A percentile compares a stretch with the other conserved stretches of the same genome.
Conservation (phyloP, 2,888 invertebrate genomes). For the Spatulosminthurus flaviceps region DNA sequence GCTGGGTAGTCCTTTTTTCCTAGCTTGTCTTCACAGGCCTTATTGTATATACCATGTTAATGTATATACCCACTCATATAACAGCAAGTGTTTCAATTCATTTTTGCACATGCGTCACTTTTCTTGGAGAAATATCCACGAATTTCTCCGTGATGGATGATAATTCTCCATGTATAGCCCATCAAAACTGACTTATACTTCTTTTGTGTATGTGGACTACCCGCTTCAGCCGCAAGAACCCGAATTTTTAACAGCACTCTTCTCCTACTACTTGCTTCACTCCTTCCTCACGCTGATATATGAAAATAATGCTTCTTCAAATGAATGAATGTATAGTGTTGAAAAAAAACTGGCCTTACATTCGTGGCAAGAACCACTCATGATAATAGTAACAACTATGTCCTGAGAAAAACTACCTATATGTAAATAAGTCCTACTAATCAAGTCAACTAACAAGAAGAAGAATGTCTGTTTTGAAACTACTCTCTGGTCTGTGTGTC, state of each 20-base stretch:
- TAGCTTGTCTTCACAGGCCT: background rate
- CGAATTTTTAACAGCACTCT: no score
- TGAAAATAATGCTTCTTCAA: conserved; percentile 26
- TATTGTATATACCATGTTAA: background rate
- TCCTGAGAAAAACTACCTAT: background rate
- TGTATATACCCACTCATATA: background rate
- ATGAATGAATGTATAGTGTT: background rate
- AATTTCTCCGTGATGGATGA: conserved; percentile 14
- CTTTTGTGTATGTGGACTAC: no score
- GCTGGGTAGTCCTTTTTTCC: background rate
- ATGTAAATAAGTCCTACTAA: background rate
- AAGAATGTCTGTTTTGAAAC: no score
- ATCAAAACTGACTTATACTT: background rate
- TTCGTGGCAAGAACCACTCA: background rate
- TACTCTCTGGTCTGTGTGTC: no score
- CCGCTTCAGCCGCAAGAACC: no score
- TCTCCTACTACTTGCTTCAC: background rate
- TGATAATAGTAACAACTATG: background rate
- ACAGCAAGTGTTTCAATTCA: conserved; percentile 9
- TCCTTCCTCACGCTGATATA: no score
- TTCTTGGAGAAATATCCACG: conserved; percentile 13
- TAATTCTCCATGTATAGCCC: conserved; percentile 12
- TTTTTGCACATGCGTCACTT: conserved; percentile 13
- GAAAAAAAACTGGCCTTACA: background rate
- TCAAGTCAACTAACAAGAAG: no score